Conservation (phyloP, 1,140 invertebrate species). For the Elymnias hypermnestra region DNA sequence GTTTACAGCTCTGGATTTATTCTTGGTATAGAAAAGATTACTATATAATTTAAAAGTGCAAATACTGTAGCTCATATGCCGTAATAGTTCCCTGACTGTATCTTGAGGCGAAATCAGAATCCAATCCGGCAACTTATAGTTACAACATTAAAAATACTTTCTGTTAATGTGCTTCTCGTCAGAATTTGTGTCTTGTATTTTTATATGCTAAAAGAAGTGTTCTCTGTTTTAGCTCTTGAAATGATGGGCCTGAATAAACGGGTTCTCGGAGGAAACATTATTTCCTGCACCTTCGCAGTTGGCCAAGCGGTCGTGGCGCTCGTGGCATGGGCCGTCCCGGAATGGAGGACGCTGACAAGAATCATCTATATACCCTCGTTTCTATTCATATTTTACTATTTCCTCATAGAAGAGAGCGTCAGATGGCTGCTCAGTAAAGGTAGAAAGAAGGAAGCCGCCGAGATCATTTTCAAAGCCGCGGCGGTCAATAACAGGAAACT, state of each 20-base stretch:
- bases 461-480: constrained; percentile 79
- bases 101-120: too few relatives aligned
- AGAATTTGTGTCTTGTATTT: too few relatives aligned
- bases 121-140: too few relatives aligned
- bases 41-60: too few relatives aligned
- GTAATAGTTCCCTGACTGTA: too few relatives aligned
- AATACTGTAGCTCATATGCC: too few relatives aligned
- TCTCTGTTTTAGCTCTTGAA: constrained; percentile 82
- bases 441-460: constrained; percentile 79
- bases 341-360: constrained; percentile 84
- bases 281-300: constrained; percentile 83
- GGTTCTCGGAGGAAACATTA: constrained; percentile 83
- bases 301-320: constrained; percentile 83
- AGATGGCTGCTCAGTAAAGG: constrained; percentile 78
- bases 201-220: too few relatives aligned
- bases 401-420: constrained; percentile 80
- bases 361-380: constrained; percentile 78
- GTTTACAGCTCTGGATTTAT: constrained; percentile 68
- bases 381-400: constrained; percentile 78
- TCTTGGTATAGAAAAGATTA: too few relatives aligned
- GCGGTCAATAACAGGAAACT: constrained; percentile 77
- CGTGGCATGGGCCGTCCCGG: constrained; percentile 81
- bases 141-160: too few relatives aligned
- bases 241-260: constrained; percentile 83
- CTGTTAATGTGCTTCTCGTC: too few relatives aligned